phyloP scores from a whole-genome alignment of 64 coral and sea anemone species.

The Acropora tenuis region DNA sequence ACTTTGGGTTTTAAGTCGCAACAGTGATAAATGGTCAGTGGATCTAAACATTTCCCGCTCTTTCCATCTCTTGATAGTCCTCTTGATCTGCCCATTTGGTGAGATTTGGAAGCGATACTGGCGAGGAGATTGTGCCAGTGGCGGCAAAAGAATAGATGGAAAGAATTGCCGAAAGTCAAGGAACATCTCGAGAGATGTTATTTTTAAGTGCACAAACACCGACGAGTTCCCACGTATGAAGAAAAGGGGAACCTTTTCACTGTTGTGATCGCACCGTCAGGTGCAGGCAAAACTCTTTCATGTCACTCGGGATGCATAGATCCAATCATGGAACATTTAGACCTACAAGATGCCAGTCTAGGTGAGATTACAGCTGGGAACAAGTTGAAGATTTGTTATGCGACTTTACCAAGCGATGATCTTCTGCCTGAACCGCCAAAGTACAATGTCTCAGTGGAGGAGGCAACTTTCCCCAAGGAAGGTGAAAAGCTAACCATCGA shows the following conservation, averaged over 20 bases:
- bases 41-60: not conserved
- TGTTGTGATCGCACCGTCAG: conserved; percentile 60
- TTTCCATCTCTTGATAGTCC: too few species aligned
- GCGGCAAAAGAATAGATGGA: conserved; percentile 29
- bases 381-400: conserved; percentile 13
- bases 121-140: conserved; percentile 45
- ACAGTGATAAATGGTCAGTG: not conserved
- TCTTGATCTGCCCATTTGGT: not conserved
- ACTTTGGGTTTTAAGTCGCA: not conserved
- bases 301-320: conserved; percentile 30
- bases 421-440: not conserved
- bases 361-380: conserved; percentile 1
- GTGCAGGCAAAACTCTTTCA: conserved; percentile 64
- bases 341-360: conserved; percentile 16
- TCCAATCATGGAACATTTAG: not conserved
- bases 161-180: conserved; percentile 39
- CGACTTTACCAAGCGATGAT: not conserved
- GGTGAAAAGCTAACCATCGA: conserved; percentile 2
- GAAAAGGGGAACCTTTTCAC: conserved; percentile 60
- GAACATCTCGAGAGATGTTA: conserved; percentile 51
- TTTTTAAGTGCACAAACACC: conserved; percentile 53
- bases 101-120: conserved; percentile 7
- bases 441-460: not conserved
- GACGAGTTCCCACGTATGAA: conserved; percentile 45
- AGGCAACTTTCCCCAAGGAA: not conserved